Base-by-base conservation (phyloP, 30 jellyfish, hydroid and myxozoan genomes). In the Hydractinia echinata region DNA sequence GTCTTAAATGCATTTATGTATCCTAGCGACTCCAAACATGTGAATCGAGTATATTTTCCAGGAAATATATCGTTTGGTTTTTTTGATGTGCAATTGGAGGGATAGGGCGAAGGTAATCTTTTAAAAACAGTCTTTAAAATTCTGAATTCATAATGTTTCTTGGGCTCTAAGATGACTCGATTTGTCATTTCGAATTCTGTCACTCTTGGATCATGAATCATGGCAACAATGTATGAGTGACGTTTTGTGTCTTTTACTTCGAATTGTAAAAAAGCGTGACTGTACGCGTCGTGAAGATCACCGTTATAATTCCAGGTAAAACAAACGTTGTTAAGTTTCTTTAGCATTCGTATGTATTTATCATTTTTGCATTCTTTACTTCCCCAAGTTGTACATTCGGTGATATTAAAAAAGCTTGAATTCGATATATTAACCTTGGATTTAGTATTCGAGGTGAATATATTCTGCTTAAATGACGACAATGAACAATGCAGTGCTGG, bases 381-480 rank as follows among this genome's bases (percentile, higher is more conserved):
- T 21, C 87, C 87, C 87, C 87, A 80, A 39, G 87, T 6, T 8
- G 14, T 52, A 48, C 87, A 80, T 15, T 4, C 14, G 5, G 87
- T 80, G 8, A 80, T 69, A 51, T 80, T 80, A 50, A 80, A 80
- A 10, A 61, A 61, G 16, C 68, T 84, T 44, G 64, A 61, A 39
- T 66, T 30, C 87, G 84, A 80, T 44, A 16, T 51, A 5, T 71
- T 71, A 15, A 11, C 51, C 1, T 49, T 77, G n/a, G 10, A 15
- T 15, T 53, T 52, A 0, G 44, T 44, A 3, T 14, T 52, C 5
- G 6, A 5, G 15, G 30, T 54, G 5, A 4, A 7, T 7, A 19
- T 50, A 44, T 60, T 16, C 76, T 76, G 52, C 8, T 30, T 3
- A 8, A n/a, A 30, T 21, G 62, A 72, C 16, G 81, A 61, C 7